phyloP scores from a whole-genome alignment of 2,113 vertebrate genomes.

The Petrocephalus microphthalmus region DNA sequence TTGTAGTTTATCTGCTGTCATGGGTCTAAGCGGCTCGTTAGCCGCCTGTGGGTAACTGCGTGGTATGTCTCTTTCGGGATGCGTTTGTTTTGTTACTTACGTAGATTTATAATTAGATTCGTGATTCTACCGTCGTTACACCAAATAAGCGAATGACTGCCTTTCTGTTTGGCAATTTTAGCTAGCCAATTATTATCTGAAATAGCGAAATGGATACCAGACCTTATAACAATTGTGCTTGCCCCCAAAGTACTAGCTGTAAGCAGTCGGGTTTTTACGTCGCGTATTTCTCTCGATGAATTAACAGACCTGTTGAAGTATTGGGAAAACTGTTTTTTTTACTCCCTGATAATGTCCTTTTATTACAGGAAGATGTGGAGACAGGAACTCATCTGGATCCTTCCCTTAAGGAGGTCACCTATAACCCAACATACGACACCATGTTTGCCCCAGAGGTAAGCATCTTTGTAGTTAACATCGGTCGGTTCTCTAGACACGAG shows the following conservation, averaged over 20 bases:
- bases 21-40: background rate
- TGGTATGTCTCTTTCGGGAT: background rate
- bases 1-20: background rate
- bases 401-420: conserved; percentile 80
- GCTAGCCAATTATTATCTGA: background rate
- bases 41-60: background rate
- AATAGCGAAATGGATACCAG: background rate
- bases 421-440: conserved; percentile 87
- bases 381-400: conserved; percentile 90
- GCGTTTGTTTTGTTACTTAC: background rate
- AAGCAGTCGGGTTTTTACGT: background rate
- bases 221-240: background rate
- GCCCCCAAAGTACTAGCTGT: background rate
- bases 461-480: background rate
- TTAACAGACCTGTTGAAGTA: background rate
- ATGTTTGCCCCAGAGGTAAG: conserved; percentile 97
- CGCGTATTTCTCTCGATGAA: background rate
- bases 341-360: conserved; percentile 21
- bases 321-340: background rate
- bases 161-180: background rate
- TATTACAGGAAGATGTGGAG: conserved; percentile 83
- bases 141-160: background rate
- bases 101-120: background rate
- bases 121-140: background rate
- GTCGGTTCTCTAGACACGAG: background rate